Base-by-base conservation (phyloP, 2,888 invertebrate species). In the Arrhopalites spinosus region DNA sequence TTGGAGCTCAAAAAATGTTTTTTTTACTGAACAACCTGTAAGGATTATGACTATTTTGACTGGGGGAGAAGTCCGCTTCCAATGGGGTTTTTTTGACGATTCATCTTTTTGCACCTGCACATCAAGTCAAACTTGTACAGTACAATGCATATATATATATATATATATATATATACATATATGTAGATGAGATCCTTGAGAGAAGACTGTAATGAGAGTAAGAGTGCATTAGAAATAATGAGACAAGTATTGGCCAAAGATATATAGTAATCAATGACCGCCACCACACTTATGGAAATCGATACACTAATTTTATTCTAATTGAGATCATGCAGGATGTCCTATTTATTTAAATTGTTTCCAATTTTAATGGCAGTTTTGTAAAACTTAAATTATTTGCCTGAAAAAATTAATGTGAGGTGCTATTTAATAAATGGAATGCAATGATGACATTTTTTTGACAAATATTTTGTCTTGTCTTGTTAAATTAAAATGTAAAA, bases 231-330 rank as follows among this genome's bases (percentile, higher is more conserved):
- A n/a, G n/a, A n/a, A n/a, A n/a, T n/a, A n/a, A n/a, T n/a, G n/a
- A n/a, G n/a, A n/a, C 25, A 59, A 59, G 27, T 25, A 59, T 59
- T 59, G 53, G 7, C 23, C 53, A 56, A 56, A 56, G 53, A 56
- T 20, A n/a, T 45, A 45, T 15, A 45, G 13, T 47, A 23, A 20
- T 3, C 25, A 59, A 25, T 59, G 59, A 25, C 25, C 25, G 59
- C 59, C 59, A 59, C 59, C 20, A 25, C 59, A 59, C 25, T 59
- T 25, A 59, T 59, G 59, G 59, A 59, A 36, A 59, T 53, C 53
- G 20, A 53, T 53, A 53, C 5, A 2, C 13, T 2, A 59, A 25
- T 25, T 59, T 11, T 23, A 36, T 11, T 59, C 23, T 25, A 23
- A 59, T 8, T 20, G 59, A 13, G 20, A 53, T 8, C 15, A 8